Evolutionary conservation across 2,113 vertebrate species (phyloP).

Genomic region (Stegastes partitus): DNA sequence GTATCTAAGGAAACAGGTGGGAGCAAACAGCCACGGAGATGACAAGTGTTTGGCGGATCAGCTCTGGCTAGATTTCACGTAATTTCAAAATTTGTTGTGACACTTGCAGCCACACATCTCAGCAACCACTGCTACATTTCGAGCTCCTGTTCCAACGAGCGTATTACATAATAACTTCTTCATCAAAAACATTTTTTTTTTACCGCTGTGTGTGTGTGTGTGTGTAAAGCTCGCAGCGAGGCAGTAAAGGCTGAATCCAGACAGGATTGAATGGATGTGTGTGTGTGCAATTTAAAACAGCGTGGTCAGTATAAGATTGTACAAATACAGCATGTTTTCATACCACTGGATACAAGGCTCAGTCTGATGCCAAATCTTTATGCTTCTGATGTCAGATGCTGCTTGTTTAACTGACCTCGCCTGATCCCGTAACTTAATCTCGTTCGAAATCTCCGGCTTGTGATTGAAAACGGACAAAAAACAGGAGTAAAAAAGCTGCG

Average conservation of each 20-base stretch:
- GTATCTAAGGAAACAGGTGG: neutral
- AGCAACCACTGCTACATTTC: constrained; percentile 6
- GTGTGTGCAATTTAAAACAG: no score
- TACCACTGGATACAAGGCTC: constrained; percentile 10
- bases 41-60: neutral
- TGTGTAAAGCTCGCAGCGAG: constrained; percentile 5
- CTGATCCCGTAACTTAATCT: constrained; percentile 13
- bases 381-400: constrained; percentile 19
- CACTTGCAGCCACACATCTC: neutral
- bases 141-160: constrained; percentile 9
- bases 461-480: constrained; percentile 10
- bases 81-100: constrained; percentile 1
- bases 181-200: neutral
- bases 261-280: no score
- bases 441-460: constrained; percentile 5
- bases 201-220: neutral
- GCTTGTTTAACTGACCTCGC: constrained; percentile 26
- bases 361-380: neutral
- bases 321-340: no score
- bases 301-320: no score
- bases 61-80: neutral
- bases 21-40: neutral
- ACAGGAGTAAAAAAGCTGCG: neutral
- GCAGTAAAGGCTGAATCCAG: neutral
- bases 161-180: neutral